These are phyloP conservation scores for Gonocerus acuteangulatus DNA, from an alignment of 2,888 invertebrate species.

Conservation along the genomic window DNA sequence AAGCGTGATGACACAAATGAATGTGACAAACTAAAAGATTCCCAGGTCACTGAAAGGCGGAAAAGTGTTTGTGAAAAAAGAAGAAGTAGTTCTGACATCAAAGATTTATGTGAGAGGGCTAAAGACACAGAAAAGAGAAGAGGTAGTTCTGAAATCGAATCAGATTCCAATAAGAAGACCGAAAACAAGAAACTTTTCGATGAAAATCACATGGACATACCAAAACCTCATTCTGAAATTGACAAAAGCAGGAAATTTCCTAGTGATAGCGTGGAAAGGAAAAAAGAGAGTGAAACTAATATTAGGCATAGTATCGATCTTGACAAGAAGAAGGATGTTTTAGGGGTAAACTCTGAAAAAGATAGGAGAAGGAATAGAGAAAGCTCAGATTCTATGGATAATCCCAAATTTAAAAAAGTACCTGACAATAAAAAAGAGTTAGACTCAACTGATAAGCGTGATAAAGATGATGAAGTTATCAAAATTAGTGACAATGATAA, in stretches of 20 bases:
- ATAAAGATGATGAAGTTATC: slow-evolving; percentile 39
- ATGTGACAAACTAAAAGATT: slow-evolving; percentile 37
- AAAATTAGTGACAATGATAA: slow-evolving; percentile 43
- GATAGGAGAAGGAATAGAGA: slow-evolving; percentile 40
- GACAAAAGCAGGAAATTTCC: slow-evolving; percentile 22
- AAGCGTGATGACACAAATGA: slow-evolving; percentile 35
- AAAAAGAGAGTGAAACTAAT: slow-evolving; percentile 35
- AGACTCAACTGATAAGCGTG: slow-evolving; percentile 42
- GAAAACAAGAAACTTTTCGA: slow-evolving; percentile 17
- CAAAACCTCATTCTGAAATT: slow-evolving; percentile 20
- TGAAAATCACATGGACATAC: slow-evolving; percentile 26
- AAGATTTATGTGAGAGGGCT: slow-evolving; percentile 35
- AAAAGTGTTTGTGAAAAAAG: slow-evolving; percentile 38
- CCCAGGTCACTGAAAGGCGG: slow-evolving; percentile 38
- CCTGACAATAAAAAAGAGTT: slow-evolving; percentile 41
- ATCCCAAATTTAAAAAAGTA: slow-evolving; percentile 40
- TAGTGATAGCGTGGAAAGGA: slow-evolving; percentile 27
- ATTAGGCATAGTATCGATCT: slow-evolving; percentile 30
- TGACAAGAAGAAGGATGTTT: slow-evolving; percentile 37
- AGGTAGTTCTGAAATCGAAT: slow-evolving; percentile 35
- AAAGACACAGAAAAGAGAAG: slow-evolving; percentile 42
- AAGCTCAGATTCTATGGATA: slow-evolving; percentile 36
- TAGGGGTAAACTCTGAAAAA: slow-evolving; percentile 38
- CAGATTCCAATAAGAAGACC: slow-evolving; percentile 3
- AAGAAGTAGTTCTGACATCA: slow-evolving; percentile 43